Evolutionary conservation across 2,888 invertebrate genomes (phyloP).

Genomic region (Microplitis deprimator): DNA sequence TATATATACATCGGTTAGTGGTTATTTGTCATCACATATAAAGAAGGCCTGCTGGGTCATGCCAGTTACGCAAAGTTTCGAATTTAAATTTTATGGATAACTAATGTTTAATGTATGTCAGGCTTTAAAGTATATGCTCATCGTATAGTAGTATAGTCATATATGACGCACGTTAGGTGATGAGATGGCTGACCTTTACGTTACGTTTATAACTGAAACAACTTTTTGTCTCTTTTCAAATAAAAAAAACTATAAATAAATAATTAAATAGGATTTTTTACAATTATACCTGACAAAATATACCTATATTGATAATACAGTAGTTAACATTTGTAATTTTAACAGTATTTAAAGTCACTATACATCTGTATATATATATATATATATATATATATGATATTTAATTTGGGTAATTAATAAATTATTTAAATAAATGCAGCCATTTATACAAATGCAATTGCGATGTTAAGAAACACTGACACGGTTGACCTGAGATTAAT

Average conservation of each 20-base stretch:
- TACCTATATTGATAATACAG: no score
- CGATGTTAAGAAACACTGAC: slow-evolving; percentile 53
- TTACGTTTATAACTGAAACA: neutral
- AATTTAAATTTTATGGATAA: slow-evolving; percentile 36
- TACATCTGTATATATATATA: no score
- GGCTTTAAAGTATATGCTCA: slow-evolving; percentile 27
- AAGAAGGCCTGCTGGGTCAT: slow-evolving; percentile 2
- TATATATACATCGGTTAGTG: no score
- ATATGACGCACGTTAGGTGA: slow-evolving; percentile 5
- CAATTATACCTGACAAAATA: no score
- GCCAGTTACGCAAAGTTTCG: slow-evolving; percentile 19
- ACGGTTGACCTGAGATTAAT: slow-evolving; percentile 50
- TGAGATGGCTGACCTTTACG: slow-evolving; percentile 24
- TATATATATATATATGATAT: neutral
- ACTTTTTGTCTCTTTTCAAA: slow-evolving; percentile 7
- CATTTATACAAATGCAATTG: neutral
- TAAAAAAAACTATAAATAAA: slow-evolving; percentile 7
- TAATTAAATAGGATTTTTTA: neutral
- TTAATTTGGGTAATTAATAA: slow-evolving; percentile 6
- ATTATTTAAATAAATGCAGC: slow-evolving; percentile 7
- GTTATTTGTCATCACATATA: neutral
- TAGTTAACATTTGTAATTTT: no score
- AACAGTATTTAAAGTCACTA: no score
- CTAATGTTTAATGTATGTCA: slow-evolving; percentile 36
- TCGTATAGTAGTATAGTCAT: neutral